A percentile compares a stretch with the other conserved stretches of the same genome.
Conservation (phyloP, 2,888 invertebrate species). For the Rhamnusium bicolor region DNA sequence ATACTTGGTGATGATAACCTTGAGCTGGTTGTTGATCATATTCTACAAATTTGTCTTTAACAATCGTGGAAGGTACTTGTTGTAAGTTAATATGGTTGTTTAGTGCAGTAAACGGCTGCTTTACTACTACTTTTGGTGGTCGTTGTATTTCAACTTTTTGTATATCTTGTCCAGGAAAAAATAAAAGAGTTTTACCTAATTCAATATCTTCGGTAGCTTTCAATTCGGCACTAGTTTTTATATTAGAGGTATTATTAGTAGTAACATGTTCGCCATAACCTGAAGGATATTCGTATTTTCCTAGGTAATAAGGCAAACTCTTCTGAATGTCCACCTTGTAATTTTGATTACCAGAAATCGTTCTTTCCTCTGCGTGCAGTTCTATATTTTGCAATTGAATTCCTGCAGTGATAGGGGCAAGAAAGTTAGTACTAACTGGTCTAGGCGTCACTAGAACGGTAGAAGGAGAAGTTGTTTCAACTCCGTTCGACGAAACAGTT, state of each 20-base stretch:
- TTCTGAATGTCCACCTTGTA: conserved; percentile 78
- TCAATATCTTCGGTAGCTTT: conserved; percentile 70
- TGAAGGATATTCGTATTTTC: conserved; percentile 70
- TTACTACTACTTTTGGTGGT: conserved; percentile 39
- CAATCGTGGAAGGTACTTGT: conserved; percentile 40
- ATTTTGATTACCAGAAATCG: conserved; percentile 63
- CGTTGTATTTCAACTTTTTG: conserved; percentile 46
- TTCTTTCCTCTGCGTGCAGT: conserved; percentile 37
- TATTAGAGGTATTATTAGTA: conserved; percentile 54
- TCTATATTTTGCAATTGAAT: conserved; percentile 72
- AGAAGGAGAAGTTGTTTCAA: conserved; percentile 48
- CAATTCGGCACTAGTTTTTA: conserved; percentile 48
- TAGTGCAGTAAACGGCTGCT: conserved; percentile 40
- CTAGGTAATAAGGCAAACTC: conserved; percentile 75
- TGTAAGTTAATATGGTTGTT: conserved; percentile 43
- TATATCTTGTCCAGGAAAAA: conserved; percentile 49
- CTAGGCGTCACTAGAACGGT: conserved; percentile 74
- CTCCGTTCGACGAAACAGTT: conserved; percentile 47
- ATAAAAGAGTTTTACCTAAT: conserved; percentile 68
- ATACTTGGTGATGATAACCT: conserved; percentile 51
- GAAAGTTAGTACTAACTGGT: conserved; percentile 74
- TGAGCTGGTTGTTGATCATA: conserved; percentile 56
- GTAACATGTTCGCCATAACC: conserved; percentile 64
- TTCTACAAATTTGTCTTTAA: conserved; percentile 50
- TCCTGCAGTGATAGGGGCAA: conserved; percentile 77